These are phyloP conservation scores for Drosophila malerkotliana DNA, from an alignment of 1,140 invertebrate genomes.

Conservation along the genomic window DNA sequence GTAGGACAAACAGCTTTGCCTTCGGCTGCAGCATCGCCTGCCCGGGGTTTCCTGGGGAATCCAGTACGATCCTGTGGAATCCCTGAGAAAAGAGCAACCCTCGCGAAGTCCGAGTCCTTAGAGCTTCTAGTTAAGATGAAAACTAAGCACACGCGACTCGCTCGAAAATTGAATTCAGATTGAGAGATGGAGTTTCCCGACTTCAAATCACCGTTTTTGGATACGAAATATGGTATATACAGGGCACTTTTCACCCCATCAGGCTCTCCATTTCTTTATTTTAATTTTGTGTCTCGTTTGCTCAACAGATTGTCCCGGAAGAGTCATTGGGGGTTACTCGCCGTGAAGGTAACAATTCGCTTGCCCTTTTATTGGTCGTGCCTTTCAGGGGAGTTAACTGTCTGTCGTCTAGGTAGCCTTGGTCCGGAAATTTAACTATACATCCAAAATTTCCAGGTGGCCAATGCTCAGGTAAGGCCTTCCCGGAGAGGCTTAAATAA, in stretches of 20 bases:
- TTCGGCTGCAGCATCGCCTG: background rate
- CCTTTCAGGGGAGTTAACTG: background rate
- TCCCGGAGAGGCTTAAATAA: background rate
- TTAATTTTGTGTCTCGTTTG: constrained; percentile 38
- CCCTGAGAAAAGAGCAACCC: constrained; percentile 57
- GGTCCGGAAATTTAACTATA: background rate
- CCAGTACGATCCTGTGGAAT: background rate
- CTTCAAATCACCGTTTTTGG: background rate
- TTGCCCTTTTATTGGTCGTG: constrained; percentile 1
- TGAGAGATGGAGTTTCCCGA: constrained; percentile 51
- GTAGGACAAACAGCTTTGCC: constrained; percentile 60
- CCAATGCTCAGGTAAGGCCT: background rate
- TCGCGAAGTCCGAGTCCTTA: constrained; percentile 1
- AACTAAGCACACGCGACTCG: constrained; percentile 72
- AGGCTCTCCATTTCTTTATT: background rate
- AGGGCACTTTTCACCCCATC: background rate
- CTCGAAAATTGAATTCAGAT: constrained; percentile 72
- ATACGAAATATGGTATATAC: background rate
- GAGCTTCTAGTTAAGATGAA: constrained; percentile 56
- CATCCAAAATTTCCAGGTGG: background rate
- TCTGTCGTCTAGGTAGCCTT: background rate
- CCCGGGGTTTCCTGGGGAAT: constrained; percentile 1
- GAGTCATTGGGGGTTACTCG: constrained; percentile 26
- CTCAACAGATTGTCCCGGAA: constrained; percentile 30
- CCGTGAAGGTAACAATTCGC: background rate